These are phyloP conservation scores for Heterodera carotae DNA, from an alignment of 1,140 invertebrate species.

Conservation along the genomic window DNA sequence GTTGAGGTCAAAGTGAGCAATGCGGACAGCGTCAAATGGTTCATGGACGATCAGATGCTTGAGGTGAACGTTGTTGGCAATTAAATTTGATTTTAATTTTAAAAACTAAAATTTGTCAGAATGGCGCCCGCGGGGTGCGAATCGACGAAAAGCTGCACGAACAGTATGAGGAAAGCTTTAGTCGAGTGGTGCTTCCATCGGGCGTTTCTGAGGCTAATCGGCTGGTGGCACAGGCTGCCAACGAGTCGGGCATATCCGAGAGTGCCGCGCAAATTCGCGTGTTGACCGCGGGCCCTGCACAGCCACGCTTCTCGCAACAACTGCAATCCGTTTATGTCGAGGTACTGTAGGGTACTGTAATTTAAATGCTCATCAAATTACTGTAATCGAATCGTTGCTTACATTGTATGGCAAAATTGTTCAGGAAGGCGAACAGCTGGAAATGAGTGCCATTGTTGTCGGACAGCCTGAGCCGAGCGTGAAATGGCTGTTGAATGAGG, in stretches of 20 bases:
- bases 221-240: conserved; percentile 50
- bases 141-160: conserved; percentile 35
- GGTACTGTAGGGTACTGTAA: neutral
- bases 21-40: conserved; percentile 53
- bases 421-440: conserved; percentile 52
- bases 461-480: conserved; percentile 86
- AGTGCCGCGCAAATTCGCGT: conserved; percentile 25
- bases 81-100: neutral
- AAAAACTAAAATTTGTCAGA: conserved; percentile 24
- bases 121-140: conserved; percentile 53
- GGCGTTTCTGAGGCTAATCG: conserved; percentile 23
- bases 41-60: conserved; percentile 54
- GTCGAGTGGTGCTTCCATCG: conserved; percentile 48
- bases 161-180: neutral
- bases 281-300: neutral
- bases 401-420: neutral
- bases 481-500: conserved; percentile 75
- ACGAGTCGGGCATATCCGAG: conserved; percentile 56
- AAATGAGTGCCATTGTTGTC: conserved; percentile 76
- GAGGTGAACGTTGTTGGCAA: conserved; percentile 31
- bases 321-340: conserved; percentile 31
- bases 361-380: no score
- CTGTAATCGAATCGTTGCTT: neutral
- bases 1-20: conserved; percentile 40
- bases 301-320: neutral